Evolutionary conservation across 35 echinoderm and acorn worm genomes (phyloP), one percentile per base, ranked within the genome.

Genomic region (Ptychodera flava): DNA sequence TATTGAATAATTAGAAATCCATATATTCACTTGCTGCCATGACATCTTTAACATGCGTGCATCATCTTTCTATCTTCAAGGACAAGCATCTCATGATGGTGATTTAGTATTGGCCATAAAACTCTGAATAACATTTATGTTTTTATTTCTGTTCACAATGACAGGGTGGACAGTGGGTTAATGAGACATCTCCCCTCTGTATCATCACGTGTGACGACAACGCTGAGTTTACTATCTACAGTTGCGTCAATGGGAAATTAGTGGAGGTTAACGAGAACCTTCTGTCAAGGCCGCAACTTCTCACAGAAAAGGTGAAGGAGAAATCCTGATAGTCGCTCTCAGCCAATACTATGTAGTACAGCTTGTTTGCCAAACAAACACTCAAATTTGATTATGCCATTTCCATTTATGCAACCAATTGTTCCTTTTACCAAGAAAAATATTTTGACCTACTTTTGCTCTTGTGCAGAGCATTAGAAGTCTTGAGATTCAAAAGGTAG

Each of bases 231-330:
- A 83, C 82, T 1, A 83, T 83, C n/a, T 83, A 83, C 35, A 83
- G 82, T 31, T 83, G 33, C 28, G 37, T 83, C 34, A 34, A 36
- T 30, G 82, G 82, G n/a, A 83, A 83, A 35, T 35, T 83, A 36
- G 82, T 36, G 1, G 82, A 83, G 28, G 82, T 83, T 28, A 83
- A 83, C n/a, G 82, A 83, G 28, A 83, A 83, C 30, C 35, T 83
- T 36, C 1, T 83, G 1, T 16, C 16, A 83, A 2, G 33, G 28
- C 82, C 82, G 29, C 34, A 83, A 28, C 82, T 83, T 83, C 82
- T 83, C 1, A 83, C 30, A 35, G 82, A 83, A 83, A 83, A 83
- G 82, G 82, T 83, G 37, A n/a, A n/a, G n/a, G n/a, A n/a, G n/a
- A n/a, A n/a, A n/a, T n/a, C n/a, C n/a, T n/a, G n/a, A n/a, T n/a